Evolutionary conservation across 1,140 invertebrate species (phyloP), one percentile per base, ranked within the genome.

Genomic region (Plodia interpunctella): DNA sequence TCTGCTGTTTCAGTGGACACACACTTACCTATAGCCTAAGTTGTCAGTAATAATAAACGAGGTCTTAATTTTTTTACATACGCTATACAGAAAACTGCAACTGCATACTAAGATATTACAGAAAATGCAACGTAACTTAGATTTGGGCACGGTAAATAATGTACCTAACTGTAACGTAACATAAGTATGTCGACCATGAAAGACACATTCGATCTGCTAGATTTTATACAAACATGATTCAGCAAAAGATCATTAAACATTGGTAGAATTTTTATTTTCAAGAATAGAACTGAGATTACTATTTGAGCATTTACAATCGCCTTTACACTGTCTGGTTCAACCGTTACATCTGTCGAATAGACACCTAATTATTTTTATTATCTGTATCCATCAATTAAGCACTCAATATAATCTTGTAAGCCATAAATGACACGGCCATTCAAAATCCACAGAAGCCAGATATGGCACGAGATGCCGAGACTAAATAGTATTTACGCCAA

Each of bases 401-500:
- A 50, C 53, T 21, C 54, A 57, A 59, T 59, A 60, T 65, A 68
- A 70, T 68, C 62, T 65, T 38, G 51, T 66, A 38, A 61, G 65
- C 63, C 65, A 68, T 70, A 70, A 76, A 71, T 60, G 63, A 60
- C 49, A 59, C 61, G 59, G 60, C 63, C 65, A 76, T 78, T 78
- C 61, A 76, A 70, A 59, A 73, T 75, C 66, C 57, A 68, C 60
- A 61, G 67, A 65, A 73, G 69, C 70, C 74, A 63, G 69, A 78
- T 77, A 79, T 79, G 76, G 77, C 65, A 68, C 67, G 76, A 76
- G 75, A 76, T 79, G 78, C 77, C 75, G 74, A 76, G 75, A 74
- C 76, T 83, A 81, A 86, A 79, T 80, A 80, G 72, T 84, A 83
- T 88, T 88, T 88, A 86, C 83, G 85, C 77, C 75, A 60, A 88